Base-by-base conservation (phyloP, 2,113 vertebrate genomes). In the Engystomops pustulosus region DNA sequence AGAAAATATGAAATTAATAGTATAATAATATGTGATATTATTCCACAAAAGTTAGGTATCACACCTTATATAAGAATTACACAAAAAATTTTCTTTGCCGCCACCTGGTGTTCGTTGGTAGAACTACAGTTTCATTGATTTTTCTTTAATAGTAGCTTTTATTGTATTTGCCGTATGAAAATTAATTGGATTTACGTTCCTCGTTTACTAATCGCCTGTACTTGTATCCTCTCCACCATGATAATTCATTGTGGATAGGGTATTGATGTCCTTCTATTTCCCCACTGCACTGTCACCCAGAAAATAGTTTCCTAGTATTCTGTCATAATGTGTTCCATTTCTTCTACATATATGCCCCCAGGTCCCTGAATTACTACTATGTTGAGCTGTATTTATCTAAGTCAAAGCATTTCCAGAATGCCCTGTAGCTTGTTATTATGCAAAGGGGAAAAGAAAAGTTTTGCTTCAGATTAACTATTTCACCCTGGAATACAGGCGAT, bases 351-450 rank as follows among this genome's bases (percentile, higher is more conserved):
- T 81, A 69, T 53, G 38, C 79, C 79, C 79, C 67, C 20, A 18
- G 79, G 79, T 70, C 45, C 32, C 38, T 81, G 30, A 23, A 70
- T 69, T 70, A 81, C 79, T 68, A 69, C 79, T 53, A 49, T 23
- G 41, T 45, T 81, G 65, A 81, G 79, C 65, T 81, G 60, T 80
- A 49, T 80, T 80, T 80, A 80, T 68, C 79, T 80, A 68, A 68
- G 79, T 81, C 65, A 69, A 36, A 69, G 79, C 30, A 36, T 81
- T 81, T 81, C 79, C 47, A 53, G 45, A 68, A 70, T 38, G 79
- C 65, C 79, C 44, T 8, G 30, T 7, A 69, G 44, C 79, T 70
- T 36, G 30, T 81, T 69, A 81, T 81, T 70, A 81, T 51, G 62
- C 60, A 69, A 34, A 81, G 45, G 45, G n/a, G 18, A n/a, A 47